Evolutionary conservation across 2,888 invertebrate species (phyloP), one percentile per base, ranked within the genome.

Genomic region (Leptinotarsa tumamoca): DNA sequence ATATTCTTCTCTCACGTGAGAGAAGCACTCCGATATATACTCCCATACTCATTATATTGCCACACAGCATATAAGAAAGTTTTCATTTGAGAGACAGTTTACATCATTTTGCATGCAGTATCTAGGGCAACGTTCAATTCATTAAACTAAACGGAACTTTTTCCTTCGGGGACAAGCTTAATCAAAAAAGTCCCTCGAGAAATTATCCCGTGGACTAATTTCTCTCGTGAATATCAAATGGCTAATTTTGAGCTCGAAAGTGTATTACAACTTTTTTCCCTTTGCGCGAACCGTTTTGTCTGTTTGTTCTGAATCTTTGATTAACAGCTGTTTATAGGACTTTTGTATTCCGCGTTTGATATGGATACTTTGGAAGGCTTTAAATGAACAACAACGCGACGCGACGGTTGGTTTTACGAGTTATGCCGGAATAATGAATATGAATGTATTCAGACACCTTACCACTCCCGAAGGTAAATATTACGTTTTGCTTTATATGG

Each of bases 161-260:
- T 56, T 56, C 56, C 33, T 52, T 13, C 69, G 3, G 27, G 27
- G 43, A 56, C 33, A 56, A 27, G 27, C 67, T 67, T 76, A 76
- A 73, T 76, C 61, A 76, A 73, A 73, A 73, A 73, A 54, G 49
- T 73, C 76, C 75, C 76, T 33, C 23, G 76, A 76, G 76, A 73
- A 76, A 76, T 71, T 68, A 72, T 52, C 67, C 52, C 21, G 23
- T 23, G 51, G 56, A 63, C 71, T 76, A 76, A 76, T 73, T 73
- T 56, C 73, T 76, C 76, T 68, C 70, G 76, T 76, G 72, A 76
- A 76, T 76, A 76, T 76, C 73, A 76, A 76, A 76, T 68, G 66
- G 73, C 71, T 73, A 68, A 76, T 76, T 69, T 56, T 21, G 76
- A 33, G 68, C 61, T 68, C 43, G 71, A 73, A 73, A 51, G 73